Percentiles rank a stretch among this genome's conserved stretches.
phyloP scores from a whole-genome alignment of 2,888 invertebrate species.

The Lasiommata megera region DNA sequence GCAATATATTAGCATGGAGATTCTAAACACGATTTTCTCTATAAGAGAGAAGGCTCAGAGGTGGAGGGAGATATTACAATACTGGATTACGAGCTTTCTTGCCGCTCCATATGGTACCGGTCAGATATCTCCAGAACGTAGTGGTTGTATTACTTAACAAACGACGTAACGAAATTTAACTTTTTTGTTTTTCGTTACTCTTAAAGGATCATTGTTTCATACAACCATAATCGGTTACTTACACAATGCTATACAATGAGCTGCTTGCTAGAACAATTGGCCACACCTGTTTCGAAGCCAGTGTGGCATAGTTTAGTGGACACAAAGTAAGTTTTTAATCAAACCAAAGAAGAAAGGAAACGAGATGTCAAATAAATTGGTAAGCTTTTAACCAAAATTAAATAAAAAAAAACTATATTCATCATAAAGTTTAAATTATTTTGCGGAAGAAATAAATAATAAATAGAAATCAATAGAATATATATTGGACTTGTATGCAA shows the following conservation, averaged over 20 bases:
- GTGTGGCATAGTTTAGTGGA: neutral
- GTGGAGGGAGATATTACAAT: too few relatives aligned
- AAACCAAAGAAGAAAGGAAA: neutral
- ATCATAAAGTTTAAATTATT: too few relatives aligned
- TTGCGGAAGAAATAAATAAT: too few relatives aligned
- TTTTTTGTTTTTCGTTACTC: neutral
- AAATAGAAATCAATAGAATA: too few relatives aligned
- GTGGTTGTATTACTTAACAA: slow-evolving; percentile 10
- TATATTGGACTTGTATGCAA: too few relatives aligned
- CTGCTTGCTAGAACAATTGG: slow-evolving; percentile 9
- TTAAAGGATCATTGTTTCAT: neutral
- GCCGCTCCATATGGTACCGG: neutral
- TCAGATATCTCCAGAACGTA: too few relatives aligned
- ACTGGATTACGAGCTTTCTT: too few relatives aligned
- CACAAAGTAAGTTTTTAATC: neutral
- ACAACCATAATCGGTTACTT: slow-evolving; percentile 24
- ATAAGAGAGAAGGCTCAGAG: too few relatives aligned
- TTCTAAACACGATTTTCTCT: too few relatives aligned
- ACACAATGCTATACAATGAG: slow-evolving; percentile 23
- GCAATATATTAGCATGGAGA: too few relatives aligned
- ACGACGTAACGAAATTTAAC: neutral
- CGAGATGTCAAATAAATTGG: slow-evolving; percentile 8
- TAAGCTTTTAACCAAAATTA: slow-evolving; percentile 2
- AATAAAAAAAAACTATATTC: too few relatives aligned
- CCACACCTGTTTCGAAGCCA: slow-evolving; percentile 13